Base-by-base conservation (phyloP, 2,113 vertebrate species). In the Paedocypris sp. region DNA sequence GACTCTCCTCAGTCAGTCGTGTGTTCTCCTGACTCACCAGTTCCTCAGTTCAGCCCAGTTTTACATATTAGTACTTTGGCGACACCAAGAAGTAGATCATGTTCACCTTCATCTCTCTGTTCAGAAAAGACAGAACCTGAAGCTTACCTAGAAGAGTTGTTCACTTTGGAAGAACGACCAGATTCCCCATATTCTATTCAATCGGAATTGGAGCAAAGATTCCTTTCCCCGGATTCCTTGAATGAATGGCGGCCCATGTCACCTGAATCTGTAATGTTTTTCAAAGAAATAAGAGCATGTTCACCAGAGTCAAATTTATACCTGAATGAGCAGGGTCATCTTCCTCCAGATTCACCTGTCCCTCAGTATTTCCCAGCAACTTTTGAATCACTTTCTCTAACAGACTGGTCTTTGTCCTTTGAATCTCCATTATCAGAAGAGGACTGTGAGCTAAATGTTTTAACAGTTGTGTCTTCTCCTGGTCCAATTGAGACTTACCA, bases 161-260 rank as follows among this genome's bases (percentile, higher is more conserved):
- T 39, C 4, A 29, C 6, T 2, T 6, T 33, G 43, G 35, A 68
- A 13, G 13, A 62, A 1, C 66, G 65, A 48, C 51, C 60, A 45
- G 64, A 57, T 18, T 75, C 70, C 5, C 62, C 66, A 1, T 52
- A 66, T 16, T 58, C 64, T 13, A 0, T 66, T 22, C 11, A 22
- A 13, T 54, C 62, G 62, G 66, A 69, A 20, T 11, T 19, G 26
- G 33, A 63, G n/a, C 12, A 25, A 5, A 66, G 59, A 46, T 16
- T 51, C 1, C 45, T 59, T 26, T 63, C 58, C 6, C 25, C 57
- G 25, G 70, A 68, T 32, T 68, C 62, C 15, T 16, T 45, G 3
- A 26, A 50, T 42, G 70, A 73, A 20, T 59, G 36, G 13, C 35
- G 58, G 32, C 20, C 58, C 13, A 23, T 75, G 19, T 75, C 72